phyloP scores from a whole-genome alignment of 2,888 invertebrate species.

The Lasioglossum morio region DNA sequence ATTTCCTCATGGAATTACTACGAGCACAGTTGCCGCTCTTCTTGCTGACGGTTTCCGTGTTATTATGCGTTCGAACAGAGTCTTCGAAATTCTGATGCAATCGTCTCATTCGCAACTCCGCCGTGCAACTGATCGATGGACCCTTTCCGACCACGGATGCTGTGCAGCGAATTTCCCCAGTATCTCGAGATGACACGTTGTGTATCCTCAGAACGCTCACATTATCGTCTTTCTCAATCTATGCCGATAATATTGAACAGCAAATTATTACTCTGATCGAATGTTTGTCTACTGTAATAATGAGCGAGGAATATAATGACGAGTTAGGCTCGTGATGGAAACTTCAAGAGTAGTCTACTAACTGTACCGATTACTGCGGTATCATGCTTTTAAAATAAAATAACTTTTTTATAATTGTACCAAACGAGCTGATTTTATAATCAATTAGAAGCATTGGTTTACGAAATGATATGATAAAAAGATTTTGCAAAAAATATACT shows the following conservation, averaged over 20 bases:
- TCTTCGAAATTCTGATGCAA: conserved; percentile 9
- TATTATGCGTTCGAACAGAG: not conserved
- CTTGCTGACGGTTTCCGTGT: not conserved
- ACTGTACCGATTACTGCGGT: too few relatives aligned
- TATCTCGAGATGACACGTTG: conserved; percentile 86
- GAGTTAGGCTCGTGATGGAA: not conserved
- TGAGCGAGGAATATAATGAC: not conserved
- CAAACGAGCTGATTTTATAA: too few relatives aligned
- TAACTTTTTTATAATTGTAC: too few relatives aligned
- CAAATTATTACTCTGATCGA: not conserved
- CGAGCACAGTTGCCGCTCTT: conserved; percentile 12
- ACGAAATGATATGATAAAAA: too few relatives aligned
- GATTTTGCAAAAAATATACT: too few relatives aligned
- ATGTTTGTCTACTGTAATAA: not conserved
- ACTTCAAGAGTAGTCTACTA: not conserved
- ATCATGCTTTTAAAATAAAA: too few relatives aligned
- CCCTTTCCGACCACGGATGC: conserved; percentile 74
- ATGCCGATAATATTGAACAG: not conserved
- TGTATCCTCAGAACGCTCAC: conserved; percentile 87
- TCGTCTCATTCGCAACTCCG: conserved; percentile 76
- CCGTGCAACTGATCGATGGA: conserved; percentile 78
- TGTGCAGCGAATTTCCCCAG: conserved; percentile 85
- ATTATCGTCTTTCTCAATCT: conserved; percentile 86
- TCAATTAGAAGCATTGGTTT: too few relatives aligned
- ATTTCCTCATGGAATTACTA: conserved; percentile 7